phyloP scores from a whole-genome alignment of 2,888 invertebrate species.

The Lasiommata megera region DNA sequence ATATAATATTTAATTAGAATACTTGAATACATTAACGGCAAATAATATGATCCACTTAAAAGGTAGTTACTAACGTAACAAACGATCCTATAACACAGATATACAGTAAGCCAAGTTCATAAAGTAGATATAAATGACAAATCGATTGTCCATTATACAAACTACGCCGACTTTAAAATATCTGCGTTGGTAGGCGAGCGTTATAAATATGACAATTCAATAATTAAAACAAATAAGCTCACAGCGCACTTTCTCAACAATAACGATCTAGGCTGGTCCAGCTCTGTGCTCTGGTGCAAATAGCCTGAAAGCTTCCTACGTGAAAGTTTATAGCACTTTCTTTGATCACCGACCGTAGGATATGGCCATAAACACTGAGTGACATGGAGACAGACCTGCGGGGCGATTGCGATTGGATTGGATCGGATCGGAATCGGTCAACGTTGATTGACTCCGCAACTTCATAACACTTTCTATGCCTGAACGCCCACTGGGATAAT shows the following conservation, averaged over 20 bases:
- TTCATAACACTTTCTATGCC: neutral
- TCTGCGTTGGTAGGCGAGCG: neutral
- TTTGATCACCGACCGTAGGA: slow-evolving; percentile 36
- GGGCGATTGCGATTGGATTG: neutral
- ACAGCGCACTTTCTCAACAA: slow-evolving; percentile 47
- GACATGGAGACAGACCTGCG: slow-evolving; percentile 12
- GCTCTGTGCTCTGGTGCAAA: slow-evolving; percentile 37
- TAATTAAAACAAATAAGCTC: slow-evolving; percentile 34
- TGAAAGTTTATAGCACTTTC: slow-evolving; percentile 50
- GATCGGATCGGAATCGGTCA: neutral
- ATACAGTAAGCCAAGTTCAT: neutral
- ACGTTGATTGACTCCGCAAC: neutral
- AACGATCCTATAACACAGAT: too few species aligned
- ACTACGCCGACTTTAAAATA: neutral
- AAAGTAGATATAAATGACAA: neutral
- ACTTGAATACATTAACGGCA: too few species aligned
- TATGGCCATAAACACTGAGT: slow-evolving; percentile 5
- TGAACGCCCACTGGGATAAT: neutral
- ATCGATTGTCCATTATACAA: neutral
- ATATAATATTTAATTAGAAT: too few species aligned
- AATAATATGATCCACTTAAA: too few species aligned
- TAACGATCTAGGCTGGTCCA: slow-evolving; percentile 42
- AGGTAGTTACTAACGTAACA: too few species aligned
- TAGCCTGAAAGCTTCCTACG: slow-evolving; percentile 48
- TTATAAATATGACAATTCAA: slow-evolving; percentile 12